A percentile compares a stretch with the other conserved stretches of the same genome.
phyloP scores from a whole-genome alignment of 2,888 invertebrate genomes.

The Mimachlamys varia region DNA sequence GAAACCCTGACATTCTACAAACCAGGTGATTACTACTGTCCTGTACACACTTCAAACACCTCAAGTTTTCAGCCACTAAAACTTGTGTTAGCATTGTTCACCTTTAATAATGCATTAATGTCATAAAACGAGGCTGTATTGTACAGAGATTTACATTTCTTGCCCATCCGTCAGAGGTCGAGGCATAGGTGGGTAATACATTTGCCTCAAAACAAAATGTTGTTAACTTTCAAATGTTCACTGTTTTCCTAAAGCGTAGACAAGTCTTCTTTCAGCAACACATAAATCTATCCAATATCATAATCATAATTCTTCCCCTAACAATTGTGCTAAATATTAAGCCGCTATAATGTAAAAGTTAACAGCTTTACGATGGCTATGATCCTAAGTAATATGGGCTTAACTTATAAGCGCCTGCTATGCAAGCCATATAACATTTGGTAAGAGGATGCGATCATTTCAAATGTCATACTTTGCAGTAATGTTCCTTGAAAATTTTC shows the following conservation, averaged over 20 bases:
- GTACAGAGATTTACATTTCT: neutral
- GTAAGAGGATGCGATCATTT: neutral
- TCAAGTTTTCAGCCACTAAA: neutral
- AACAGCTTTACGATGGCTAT: neutral
- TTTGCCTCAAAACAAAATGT: neutral
- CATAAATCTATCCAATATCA: neutral
- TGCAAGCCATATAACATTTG: neutral
- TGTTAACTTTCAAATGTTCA: neutral
- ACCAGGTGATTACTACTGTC: neutral
- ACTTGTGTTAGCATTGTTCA: neutral
- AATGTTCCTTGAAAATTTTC: neutral
- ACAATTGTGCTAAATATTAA: neutral
- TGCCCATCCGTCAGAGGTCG: neutral
- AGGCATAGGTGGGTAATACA: neutral
- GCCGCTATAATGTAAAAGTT: neutral
- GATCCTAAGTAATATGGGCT: neutral
- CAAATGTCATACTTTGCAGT: neutral
- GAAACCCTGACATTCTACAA: neutral
- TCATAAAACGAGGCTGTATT: neutral
- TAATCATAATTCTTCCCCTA: neutral
- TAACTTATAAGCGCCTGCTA: neutral
- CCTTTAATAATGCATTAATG: neutral
- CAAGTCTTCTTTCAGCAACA: neutral
- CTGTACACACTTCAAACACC: neutral
- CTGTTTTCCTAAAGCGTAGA: neutral